A percentile compares a stretch with the other conserved stretches of the same genome.
phyloP scores from a whole-genome alignment of 2,888 invertebrate species.

The Sinotaia quadrata region DNA sequence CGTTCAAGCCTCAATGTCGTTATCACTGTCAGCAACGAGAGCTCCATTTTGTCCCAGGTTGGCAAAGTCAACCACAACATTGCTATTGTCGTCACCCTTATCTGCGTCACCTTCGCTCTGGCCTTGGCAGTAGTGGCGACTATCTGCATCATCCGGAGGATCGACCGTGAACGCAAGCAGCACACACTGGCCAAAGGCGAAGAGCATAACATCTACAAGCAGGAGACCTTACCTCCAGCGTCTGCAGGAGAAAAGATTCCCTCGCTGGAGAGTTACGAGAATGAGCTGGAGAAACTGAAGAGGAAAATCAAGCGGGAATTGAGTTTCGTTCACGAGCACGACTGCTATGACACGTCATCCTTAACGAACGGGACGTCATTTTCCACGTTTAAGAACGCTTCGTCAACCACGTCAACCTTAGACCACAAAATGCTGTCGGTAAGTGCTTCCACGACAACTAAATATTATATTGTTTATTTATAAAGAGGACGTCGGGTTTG shows the following conservation, averaged over 20 bases:
- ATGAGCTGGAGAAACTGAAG: conserved; percentile 54
- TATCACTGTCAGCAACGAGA: conserved; percentile 49
- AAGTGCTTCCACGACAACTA: conserved; percentile 24
- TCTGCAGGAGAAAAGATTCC: conserved; percentile 24
- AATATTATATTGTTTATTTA: neutral
- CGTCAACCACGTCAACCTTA: conserved; percentile 43
- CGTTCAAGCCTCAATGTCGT: conserved; percentile 47
- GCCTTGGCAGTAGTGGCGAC: conserved; percentile 55
- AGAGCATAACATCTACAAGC: conserved; percentile 40
- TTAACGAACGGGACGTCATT: conserved; percentile 54
- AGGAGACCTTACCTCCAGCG: conserved; percentile 26
- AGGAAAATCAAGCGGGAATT: conserved; percentile 57
- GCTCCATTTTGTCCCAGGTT: conserved; percentile 12
- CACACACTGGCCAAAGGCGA: conserved; percentile 38
- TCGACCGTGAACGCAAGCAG: conserved; percentile 47
- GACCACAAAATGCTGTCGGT: conserved; percentile 56
- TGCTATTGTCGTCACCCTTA: conserved; percentile 57
- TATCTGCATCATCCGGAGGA: conserved; percentile 54
- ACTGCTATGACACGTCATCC: conserved; percentile 44
- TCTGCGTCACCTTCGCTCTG: conserved; percentile 54
- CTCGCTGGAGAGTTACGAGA: conserved; percentile 32
- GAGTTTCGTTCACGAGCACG: conserved; percentile 58
- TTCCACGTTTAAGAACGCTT: conserved; percentile 53
- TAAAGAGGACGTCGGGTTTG: neutral
- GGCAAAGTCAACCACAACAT: conserved; percentile 51